These are phyloP conservation scores for Oenanthe melanoleuca DNA, from an alignment of 2,113 vertebrate genomes.

Conservation along the genomic window DNA sequence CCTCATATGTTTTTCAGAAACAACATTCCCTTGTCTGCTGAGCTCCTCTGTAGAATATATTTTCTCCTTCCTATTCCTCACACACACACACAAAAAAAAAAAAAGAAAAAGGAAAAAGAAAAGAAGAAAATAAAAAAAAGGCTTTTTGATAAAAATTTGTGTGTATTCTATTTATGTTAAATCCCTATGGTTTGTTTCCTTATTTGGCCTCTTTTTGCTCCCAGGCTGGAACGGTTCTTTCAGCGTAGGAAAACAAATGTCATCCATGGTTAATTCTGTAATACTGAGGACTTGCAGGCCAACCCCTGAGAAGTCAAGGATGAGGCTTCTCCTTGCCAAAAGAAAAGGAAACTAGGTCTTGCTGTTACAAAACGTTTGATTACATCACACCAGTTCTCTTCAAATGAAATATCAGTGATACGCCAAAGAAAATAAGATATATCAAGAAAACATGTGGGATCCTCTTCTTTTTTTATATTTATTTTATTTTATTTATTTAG, in stretches of 20 bases:
- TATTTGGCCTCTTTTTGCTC: conserved; percentile 42
- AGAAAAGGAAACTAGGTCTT: conserved; percentile 68
- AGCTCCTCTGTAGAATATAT: neutral
- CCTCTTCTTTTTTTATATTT: conserved; percentile 49
- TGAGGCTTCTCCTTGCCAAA: conserved; percentile 47
- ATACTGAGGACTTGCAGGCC: conserved; percentile 41
- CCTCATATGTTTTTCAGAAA: conserved; percentile 1
- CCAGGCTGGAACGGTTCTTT: conserved; percentile 19
- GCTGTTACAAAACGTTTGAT: conserved; percentile 73
- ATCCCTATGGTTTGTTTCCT: neutral
- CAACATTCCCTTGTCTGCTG: neutral
- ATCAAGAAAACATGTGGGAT: conserved; percentile 70
- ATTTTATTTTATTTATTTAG: conserved; percentile 47
- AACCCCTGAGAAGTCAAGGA: conserved; percentile 72
- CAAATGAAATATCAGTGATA: conserved; percentile 71
- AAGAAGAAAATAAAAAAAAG: neutral
- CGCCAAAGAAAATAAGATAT: conserved; percentile 70
- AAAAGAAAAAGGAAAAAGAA: neutral
- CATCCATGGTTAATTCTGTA: conserved; percentile 40
- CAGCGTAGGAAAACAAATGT: conserved; percentile 34
- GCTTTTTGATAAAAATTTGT: neutral
- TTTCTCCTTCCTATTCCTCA: neutral
- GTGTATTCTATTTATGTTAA: neutral
- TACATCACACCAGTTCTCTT: conserved; percentile 73
- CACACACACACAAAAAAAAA: neutral